Evolutionary conservation across 2,797 vertebrate species (phyloP).

Genomic region (Lithobates pipiens): DNA sequence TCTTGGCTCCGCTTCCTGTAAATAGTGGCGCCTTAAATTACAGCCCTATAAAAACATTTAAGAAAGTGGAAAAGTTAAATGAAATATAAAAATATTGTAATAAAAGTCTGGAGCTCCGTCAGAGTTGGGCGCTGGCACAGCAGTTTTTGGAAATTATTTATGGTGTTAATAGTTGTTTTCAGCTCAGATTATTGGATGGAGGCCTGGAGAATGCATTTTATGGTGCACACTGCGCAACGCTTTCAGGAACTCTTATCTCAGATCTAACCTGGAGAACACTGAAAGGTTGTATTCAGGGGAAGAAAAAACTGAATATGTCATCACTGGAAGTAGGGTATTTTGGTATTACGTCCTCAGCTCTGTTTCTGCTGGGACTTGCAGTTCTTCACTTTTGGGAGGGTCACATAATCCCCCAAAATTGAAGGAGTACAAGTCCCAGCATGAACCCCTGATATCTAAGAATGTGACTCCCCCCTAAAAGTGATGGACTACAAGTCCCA

Average conservation of each 20-base stretch:
- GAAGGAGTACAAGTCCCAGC: no score
- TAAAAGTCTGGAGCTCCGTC: slow-evolving; percentile 38
- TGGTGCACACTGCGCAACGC: not conserved
- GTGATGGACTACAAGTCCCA: no score
- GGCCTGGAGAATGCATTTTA: slow-evolving; percentile 29
- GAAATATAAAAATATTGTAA: slow-evolving; percentile 40
- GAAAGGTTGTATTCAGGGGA: not conserved
- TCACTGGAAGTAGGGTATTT: no score
- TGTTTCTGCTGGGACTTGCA: no score
- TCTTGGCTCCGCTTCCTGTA: slow-evolving; percentile 6
- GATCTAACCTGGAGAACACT: not conserved
- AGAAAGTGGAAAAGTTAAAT: slow-evolving; percentile 45
- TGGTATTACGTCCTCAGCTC: no score
- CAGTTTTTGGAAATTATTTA: slow-evolving; percentile 53
- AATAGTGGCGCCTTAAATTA: slow-evolving; percentile 34
- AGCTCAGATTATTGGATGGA: slow-evolving; percentile 40
- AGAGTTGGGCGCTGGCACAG: slow-evolving; percentile 19
- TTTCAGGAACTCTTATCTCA: not conserved
- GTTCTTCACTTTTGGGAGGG: no score
- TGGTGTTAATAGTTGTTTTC: slow-evolving; percentile 44
- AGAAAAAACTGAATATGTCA: not conserved
- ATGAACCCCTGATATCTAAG: no score
- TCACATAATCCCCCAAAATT: no score
- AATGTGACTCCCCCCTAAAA: no score
- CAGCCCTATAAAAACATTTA: slow-evolving; percentile 50